Conservation (phyloP, 1,140 invertebrate species). For the Ridgeia piscesae region DNA sequence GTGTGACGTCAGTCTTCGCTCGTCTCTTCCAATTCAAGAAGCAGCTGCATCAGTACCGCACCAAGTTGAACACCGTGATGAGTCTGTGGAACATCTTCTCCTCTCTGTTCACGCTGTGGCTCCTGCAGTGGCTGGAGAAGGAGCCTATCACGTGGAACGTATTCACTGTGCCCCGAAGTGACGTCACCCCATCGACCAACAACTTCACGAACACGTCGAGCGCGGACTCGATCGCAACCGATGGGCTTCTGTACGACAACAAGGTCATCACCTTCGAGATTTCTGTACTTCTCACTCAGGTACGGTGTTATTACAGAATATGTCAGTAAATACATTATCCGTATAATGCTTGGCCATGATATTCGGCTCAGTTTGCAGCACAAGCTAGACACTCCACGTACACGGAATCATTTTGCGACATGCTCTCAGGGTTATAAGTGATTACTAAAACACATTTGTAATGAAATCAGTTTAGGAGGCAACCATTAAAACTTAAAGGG, state of each 20-base stretch:
- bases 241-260: neutral
- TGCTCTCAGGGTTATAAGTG: too few relatives aligned
- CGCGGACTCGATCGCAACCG: neutral
- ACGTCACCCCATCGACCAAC: neutral
- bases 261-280: neutral
- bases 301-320: too few relatives aligned
- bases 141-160: neutral
- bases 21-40: constrained; percentile 29
- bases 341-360: too few relatives aligned
- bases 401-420: too few relatives aligned
- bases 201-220: neutral
- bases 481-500: too few relatives aligned
- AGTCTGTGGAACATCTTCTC: neutral
- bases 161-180: neutral
- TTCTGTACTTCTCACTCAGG: neutral
- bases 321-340: too few relatives aligned
- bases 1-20: constrained; percentile 60
- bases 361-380: too few relatives aligned
- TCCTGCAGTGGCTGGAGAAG: neutral
- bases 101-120: neutral
- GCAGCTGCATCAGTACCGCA: neutral
- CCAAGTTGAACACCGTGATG: constrained; percentile 9
- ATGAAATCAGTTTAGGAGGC: too few relatives aligned
- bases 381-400: too few relatives aligned
- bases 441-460: too few relatives aligned